A percentile compares a stretch with the other conserved stretches of the same genome.
These are phyloP conservation scores for Cotesia congregata DNA, from an alignment of 2,888 invertebrate species.

Conservation along the genomic window DNA sequence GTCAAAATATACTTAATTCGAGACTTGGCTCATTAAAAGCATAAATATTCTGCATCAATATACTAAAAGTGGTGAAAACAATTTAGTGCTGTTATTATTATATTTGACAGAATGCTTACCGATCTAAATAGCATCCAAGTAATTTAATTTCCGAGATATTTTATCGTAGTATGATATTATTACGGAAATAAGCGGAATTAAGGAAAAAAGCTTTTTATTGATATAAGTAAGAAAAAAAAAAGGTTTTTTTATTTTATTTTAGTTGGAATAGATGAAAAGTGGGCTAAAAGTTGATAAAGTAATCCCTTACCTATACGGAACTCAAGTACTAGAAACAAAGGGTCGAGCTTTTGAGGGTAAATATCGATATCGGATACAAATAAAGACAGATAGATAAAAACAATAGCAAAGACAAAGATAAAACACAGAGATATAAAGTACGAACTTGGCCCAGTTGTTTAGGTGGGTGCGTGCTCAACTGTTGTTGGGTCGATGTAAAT, in stretches of 20 bases:
- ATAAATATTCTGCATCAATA: no score
- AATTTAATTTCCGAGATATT: no score
- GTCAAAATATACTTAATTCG: no score
- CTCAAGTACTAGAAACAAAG: neutral
- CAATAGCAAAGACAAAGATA: neutral
- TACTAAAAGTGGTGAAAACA: no score
- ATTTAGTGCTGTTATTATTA: no score
- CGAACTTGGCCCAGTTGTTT: slow-evolving; percentile 36
- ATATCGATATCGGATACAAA: slow-evolving; percentile 4
- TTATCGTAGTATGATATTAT: no score
- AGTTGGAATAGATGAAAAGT: slow-evolving; percentile 4
- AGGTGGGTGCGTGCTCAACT: slow-evolving; percentile 19
- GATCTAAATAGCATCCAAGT: no score
- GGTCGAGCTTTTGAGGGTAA: slow-evolving; percentile 12
- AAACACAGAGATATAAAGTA: slow-evolving; percentile 3
- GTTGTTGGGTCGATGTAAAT: slow-evolving; percentile 31
- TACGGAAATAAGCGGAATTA: neutral
- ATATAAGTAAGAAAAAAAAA: neutral
- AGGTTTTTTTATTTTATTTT: neutral
- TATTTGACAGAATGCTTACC: no score
- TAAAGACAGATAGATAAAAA: neutral
- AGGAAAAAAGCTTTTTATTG: neutral
- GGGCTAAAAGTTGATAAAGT: slow-evolving; percentile 17
- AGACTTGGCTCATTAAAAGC: no score
- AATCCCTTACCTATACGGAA: slow-evolving; percentile 10